Evolutionary conservation across 2,113 vertebrate genomes (phyloP), one percentile per base, ranked within the genome.

Genomic region (Xiphophorus couchianus): DNA sequence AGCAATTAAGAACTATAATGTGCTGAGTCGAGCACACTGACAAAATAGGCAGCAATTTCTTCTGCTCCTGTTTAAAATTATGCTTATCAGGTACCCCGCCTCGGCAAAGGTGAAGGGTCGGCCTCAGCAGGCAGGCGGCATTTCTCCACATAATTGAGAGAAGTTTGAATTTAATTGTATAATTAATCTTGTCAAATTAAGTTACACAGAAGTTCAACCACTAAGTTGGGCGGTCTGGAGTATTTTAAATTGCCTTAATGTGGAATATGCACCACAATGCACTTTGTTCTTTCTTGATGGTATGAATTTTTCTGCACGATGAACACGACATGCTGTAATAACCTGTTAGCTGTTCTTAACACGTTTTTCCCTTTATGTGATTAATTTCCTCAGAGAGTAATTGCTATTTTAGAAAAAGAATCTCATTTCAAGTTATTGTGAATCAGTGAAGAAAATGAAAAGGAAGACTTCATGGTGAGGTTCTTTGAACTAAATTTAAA

Each of bases 181-280:
- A 94, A 94, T 94, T 93, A 94, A 94, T 94, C 93, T 94, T 94
- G 92, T 94, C 89, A 82, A 94, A 93, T 94, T 91, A 93, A 94
- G 90, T 93, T 94, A 92, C 90, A 91, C 89, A 90, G 91, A 93
- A 91, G 92, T 92, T 84, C 84, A 90, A 91, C 90, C 92, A 86
- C 87, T 85, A 82, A 93, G 92, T 93, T 91, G 92, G 87, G 85
- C 80, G 87, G 90, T 90, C 87, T 93, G 87, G 91, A 92, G 91
- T 93, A 91, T 94, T 94, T 93, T 86, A 93, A 93, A 94, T 92
- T 90, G 89, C 87, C 89, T 93, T 94, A 93, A 94, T 93, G 90
- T 90, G 87, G 86, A 94, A 91, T 92, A 88, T 88, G 91, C 91
- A 88, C 79, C 77, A 89, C 83, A 92, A 92, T 92, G 89, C 91